phyloP scores from a whole-genome alignment of 2,113 vertebrate genomes.

The Vimba vimba region DNA sequence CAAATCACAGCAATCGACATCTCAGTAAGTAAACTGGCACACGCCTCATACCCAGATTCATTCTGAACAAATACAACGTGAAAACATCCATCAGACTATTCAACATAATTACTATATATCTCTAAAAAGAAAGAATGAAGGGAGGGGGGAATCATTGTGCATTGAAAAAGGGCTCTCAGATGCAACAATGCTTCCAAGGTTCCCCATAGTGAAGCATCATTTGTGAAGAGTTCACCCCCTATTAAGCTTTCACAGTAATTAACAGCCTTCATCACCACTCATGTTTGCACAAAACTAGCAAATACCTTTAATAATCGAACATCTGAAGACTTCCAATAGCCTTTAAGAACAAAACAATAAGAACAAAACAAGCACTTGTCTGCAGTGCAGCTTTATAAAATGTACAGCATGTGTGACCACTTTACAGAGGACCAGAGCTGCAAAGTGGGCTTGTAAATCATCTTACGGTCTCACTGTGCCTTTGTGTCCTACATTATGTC shows the following conservation, averaged over 20 bases:
- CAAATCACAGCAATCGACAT: slow-evolving; percentile 29
- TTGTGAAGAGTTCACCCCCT: slow-evolving; percentile 41
- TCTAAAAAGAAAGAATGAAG: slow-evolving; percentile 25
- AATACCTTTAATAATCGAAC: slow-evolving; percentile 21
- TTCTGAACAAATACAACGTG: background rate
- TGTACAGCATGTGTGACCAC: slow-evolving; percentile 8
- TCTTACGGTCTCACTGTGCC: background rate
- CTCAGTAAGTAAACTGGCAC: slow-evolving; percentile 5
- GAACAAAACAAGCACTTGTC: background rate
- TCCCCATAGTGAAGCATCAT: slow-evolving; percentile 42
- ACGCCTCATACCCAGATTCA: background rate
- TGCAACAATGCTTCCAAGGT: slow-evolving; percentile 17
- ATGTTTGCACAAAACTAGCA: slow-evolving; percentile 44
- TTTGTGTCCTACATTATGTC: slow-evolving; percentile 36
- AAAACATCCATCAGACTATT: background rate
- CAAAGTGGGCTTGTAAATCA: slow-evolving; percentile 37
- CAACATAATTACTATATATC: slow-evolving; percentile 43
- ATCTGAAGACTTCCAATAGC: slow-evolving; percentile 15
- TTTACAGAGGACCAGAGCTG: slow-evolving; percentile 5
- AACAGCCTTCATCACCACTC: slow-evolving; percentile 37
- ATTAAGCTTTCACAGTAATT: slow-evolving; percentile 52
- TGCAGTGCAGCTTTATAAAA: background rate
- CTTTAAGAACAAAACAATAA: too few species aligned
- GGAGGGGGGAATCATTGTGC: background rate
- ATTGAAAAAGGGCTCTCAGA: slow-evolving; percentile 47